phyloP scores from a whole-genome alignment of 1,140 invertebrate genomes.

The Eueides isabella region DNA sequence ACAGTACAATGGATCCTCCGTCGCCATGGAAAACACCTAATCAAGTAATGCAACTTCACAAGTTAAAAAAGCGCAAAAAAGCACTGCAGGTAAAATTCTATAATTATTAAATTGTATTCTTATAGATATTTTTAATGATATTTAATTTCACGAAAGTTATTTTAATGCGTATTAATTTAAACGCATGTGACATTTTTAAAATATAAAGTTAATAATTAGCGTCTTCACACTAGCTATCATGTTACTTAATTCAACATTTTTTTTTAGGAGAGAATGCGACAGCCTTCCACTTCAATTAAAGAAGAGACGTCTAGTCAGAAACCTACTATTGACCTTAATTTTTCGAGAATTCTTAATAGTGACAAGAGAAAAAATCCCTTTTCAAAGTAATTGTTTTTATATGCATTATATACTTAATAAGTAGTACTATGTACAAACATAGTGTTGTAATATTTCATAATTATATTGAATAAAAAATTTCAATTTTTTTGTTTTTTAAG shows the following conservation, averaged over 20 bases:
- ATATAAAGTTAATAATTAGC: too few relatives aligned
- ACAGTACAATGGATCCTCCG: constrained; percentile 58
- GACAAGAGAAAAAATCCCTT: constrained; percentile 91
- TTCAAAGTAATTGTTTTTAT: constrained; percentile 79
- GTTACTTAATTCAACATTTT: background rate
- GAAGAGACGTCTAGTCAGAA: constrained; percentile 54
- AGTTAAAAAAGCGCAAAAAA: constrained; percentile 86
- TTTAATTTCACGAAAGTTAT: background rate
- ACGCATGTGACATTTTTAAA: too few relatives aligned
- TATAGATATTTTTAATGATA: background rate
- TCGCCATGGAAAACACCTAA: constrained; percentile 80
- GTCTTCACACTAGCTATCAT: too few relatives aligned
- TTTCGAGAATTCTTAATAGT: constrained; percentile 73
- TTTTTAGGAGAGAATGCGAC: constrained; percentile 77
- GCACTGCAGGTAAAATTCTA: constrained; percentile 84
- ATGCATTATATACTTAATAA: background rate
- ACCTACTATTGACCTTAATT: constrained; percentile 60
- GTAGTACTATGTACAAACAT: background rate
- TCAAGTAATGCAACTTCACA: constrained; percentile 87
- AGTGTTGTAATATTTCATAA: constrained; percentile 14
- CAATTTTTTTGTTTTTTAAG: constrained; percentile 47
- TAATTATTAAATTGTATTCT: constrained; percentile 17
- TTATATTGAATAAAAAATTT: background rate
- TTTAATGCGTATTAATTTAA: too few relatives aligned
- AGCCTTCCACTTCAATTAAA: constrained; percentile 55